Evolutionary conservation across 2,888 invertebrate genomes (phyloP).

Genomic region (Eupithecia tripunctaria): DNA sequence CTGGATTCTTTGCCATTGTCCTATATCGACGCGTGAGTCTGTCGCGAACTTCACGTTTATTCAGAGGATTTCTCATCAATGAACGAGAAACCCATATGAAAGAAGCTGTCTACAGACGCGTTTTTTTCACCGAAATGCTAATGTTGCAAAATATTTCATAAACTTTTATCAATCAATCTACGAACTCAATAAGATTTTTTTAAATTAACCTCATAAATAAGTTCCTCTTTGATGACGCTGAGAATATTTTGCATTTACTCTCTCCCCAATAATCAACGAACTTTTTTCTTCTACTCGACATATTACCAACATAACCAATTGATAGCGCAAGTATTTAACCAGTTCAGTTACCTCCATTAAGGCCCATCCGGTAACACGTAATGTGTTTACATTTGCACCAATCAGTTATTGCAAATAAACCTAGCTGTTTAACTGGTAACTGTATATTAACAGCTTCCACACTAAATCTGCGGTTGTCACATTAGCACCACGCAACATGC

Average conservation of each 20-base stretch:
- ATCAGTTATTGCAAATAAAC: conserved; percentile 35
- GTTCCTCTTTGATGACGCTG: background rate
- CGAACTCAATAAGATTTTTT: background rate
- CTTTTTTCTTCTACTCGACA: background rate
- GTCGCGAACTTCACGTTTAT: conserved; percentile 42
- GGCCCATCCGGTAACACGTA: conserved; percentile 37
- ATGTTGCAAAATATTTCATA: background rate
- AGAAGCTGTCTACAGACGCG: background rate
- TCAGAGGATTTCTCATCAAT: conserved; percentile 43
- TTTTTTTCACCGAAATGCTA: background rate
- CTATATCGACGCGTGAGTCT: conserved; percentile 62
- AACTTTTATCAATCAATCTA: background rate
- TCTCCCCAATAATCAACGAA: background rate
- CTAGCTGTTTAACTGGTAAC: conserved; percentile 3
- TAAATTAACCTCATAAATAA: background rate
- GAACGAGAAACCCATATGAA: conserved; percentile 10
- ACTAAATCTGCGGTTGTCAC: conserved; percentile 9
- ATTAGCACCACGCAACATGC: background rate
- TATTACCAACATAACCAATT: background rate
- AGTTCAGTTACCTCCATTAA: conserved; percentile 37
- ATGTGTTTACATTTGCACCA: conserved; percentile 43
- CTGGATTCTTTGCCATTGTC: conserved; percentile 61
- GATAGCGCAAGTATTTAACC: conserved; percentile 11
- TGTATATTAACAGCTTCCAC: background rate
- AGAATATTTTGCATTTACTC: background rate